These are phyloP conservation scores for Acropora yongei DNA, from an alignment of 64 coral and sea anemone species.

Conservation along the genomic window DNA sequence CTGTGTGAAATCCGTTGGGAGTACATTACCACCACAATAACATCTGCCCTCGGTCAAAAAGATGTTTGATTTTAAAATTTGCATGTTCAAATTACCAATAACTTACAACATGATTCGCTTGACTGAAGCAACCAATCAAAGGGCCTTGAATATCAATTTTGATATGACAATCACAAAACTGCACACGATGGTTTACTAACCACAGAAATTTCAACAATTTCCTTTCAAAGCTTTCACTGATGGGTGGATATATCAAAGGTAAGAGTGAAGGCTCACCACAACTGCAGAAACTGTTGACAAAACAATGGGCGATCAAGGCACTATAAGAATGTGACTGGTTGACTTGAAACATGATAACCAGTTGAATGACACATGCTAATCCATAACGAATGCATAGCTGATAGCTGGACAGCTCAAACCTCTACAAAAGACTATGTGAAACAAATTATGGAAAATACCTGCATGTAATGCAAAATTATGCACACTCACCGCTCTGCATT, in stretches of 20 bases:
- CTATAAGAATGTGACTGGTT: neutral
- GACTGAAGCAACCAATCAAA: neutral
- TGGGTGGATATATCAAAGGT: neutral
- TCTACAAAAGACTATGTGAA: neutral
- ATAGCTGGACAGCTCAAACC: neutral
- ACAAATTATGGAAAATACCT: too few relatives aligned
- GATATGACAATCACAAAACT: neutral
- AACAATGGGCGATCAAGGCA: neutral
- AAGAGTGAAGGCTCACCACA: neutral
- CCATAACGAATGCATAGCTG: neutral
- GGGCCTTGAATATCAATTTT: neutral
- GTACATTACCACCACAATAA: too few relatives aligned
- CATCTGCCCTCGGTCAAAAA: too few relatives aligned
- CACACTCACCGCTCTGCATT: neutral
- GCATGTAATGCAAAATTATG: neutral
- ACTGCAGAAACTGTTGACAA: neutral
- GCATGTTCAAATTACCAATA: neutral
- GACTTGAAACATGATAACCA: neutral
- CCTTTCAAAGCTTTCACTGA: neutral
- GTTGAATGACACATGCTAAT: neutral
- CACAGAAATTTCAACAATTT: slow-evolving; percentile 41
- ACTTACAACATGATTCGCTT: neutral
- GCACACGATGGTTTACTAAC: neutral
- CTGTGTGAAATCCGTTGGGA: too few relatives aligned
- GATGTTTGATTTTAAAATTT: neutral